Conservation (phyloP, 2,888 invertebrate species). For the Drosophila mercatorum region DNA sequence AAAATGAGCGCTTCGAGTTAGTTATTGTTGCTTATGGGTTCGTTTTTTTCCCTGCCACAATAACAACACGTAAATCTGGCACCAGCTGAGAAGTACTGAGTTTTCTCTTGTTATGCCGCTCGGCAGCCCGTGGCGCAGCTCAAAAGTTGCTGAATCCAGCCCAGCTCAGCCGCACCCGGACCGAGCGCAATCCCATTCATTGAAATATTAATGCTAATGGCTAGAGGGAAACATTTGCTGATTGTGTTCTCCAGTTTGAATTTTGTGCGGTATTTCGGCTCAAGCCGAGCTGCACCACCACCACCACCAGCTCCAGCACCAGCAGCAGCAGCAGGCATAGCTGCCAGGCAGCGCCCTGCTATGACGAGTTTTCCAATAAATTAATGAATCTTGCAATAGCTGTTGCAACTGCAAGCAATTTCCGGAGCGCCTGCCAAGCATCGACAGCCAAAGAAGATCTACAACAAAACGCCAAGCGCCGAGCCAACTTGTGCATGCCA, state of each 20-base stretch:
- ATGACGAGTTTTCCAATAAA: conserved; percentile 58
- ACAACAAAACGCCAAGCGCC: neutral
- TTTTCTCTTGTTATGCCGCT: conserved; percentile 53
- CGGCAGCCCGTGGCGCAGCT: conserved; percentile 46
- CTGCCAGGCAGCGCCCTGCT: conserved; percentile 8
- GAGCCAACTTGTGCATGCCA: conserved; percentile 20
- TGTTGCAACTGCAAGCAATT: conserved; percentile 50
- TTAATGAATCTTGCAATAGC: conserved; percentile 62
- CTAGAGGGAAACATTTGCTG: conserved; percentile 59
- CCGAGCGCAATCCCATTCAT: conserved; percentile 42
- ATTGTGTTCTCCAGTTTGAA: conserved; percentile 55
- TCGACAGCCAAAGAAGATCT: conserved; percentile 32
- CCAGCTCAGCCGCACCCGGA: neutral
- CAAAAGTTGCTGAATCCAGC: conserved; percentile 43
- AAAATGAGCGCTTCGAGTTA: conserved; percentile 42
- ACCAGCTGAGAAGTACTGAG: conserved; percentile 75
- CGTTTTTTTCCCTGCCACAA: conserved; percentile 32
- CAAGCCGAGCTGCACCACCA: neutral
- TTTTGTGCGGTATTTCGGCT: conserved; percentile 18
- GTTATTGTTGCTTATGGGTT: conserved; percentile 5
- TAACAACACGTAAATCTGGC: conserved; percentile 75
- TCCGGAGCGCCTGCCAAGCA: conserved; percentile 24
- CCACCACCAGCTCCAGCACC: neutral
- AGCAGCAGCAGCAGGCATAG: neutral
- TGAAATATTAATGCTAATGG: conserved; percentile 79